These are phyloP conservation scores for Phyllotreta striolata DNA, from an alignment of 2,888 invertebrate genomes.

Conservation along the genomic window DNA sequence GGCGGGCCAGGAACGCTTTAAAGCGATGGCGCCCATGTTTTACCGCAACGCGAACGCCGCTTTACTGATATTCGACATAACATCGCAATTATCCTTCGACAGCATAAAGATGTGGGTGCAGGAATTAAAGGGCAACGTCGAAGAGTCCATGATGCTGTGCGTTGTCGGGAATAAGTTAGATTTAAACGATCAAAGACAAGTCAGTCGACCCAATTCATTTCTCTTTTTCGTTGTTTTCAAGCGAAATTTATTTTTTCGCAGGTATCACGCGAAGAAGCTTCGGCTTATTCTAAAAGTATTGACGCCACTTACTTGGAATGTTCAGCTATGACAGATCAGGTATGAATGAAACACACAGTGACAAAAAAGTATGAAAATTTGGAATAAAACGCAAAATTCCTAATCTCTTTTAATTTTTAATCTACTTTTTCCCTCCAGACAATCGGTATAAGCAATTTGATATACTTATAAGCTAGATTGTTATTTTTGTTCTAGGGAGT, in stretches of 20 bases:
- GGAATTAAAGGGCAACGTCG: slow-evolving; percentile 79
- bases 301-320: slow-evolving; percentile 87
- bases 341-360: too few species aligned
- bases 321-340: slow-evolving; percentile 80
- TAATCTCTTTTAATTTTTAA: too few species aligned
- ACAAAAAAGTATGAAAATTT: too few species aligned
- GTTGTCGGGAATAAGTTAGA: slow-evolving; percentile 90
- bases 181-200: slow-evolving; percentile 70
- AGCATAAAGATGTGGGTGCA: slow-evolving; percentile 88
- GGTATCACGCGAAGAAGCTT: slow-evolving; percentile 72
- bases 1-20: slow-evolving; percentile 86
- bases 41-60: slow-evolving; percentile 92
- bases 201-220: slow-evolving; percentile 49
- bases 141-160: slow-evolving; percentile 79
- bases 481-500: slow-evolving; percentile 65
- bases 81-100: slow-evolving; percentile 75
- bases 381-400: too few species aligned
- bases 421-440: background rate
- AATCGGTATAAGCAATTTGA: background rate
- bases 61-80: slow-evolving; percentile 86
- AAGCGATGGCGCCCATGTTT: slow-evolving; percentile 95
- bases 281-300: slow-evolving; percentile 79
- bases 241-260: slow-evolving; percentile 39
- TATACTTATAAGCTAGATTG: too few species aligned
- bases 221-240: background rate